A percentile compares a stretch with the other conserved stretches of the same genome.
Conservation (phyloP, 2,888 invertebrate genomes). For the Caenorhabditis doughertyi region DNA sequence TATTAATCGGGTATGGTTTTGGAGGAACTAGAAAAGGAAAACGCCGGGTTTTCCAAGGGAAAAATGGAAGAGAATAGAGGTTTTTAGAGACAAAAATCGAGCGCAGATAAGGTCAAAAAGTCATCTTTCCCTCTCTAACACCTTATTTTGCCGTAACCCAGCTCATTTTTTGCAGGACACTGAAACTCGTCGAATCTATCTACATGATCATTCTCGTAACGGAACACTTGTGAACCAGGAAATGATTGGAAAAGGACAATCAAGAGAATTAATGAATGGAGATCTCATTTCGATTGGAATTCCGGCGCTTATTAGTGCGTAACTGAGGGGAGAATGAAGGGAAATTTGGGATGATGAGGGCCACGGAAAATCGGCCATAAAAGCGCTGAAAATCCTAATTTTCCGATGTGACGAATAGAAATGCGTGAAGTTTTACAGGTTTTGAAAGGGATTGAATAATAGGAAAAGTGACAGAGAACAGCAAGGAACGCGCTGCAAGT, state of each 20-base stretch:
- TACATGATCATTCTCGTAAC: slow-evolving; percentile 70
- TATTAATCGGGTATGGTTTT: slow-evolving; percentile 48
- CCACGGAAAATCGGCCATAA: neutral
- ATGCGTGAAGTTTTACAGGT: no score
- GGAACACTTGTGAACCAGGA: slow-evolving; percentile 71
- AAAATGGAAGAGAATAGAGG: neutral
- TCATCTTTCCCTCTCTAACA: neutral
- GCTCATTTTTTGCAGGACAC: slow-evolving; percentile 33
- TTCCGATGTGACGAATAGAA: no score
- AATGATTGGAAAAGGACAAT: slow-evolving; percentile 55
- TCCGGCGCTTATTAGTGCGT: slow-evolving; percentile 54
- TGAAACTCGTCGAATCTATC: slow-evolving; percentile 10
- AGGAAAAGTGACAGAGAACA: no score
- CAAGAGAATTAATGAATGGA: slow-evolving; percentile 44
- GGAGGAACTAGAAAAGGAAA: no score
- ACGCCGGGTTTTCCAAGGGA: neutral
- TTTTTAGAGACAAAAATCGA: neutral
- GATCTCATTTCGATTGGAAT: slow-evolving; percentile 69
- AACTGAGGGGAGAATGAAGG: neutral
- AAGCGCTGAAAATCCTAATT: neutral
- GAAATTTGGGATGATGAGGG: neutral
- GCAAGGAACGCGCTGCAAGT: no score
- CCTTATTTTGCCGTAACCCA: no score
- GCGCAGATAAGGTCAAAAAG: no score
- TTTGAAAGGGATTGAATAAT: no score